phyloP scores from a whole-genome alignment of 2,888 invertebrate species.

The Conops quadrifasciatus region DNA sequence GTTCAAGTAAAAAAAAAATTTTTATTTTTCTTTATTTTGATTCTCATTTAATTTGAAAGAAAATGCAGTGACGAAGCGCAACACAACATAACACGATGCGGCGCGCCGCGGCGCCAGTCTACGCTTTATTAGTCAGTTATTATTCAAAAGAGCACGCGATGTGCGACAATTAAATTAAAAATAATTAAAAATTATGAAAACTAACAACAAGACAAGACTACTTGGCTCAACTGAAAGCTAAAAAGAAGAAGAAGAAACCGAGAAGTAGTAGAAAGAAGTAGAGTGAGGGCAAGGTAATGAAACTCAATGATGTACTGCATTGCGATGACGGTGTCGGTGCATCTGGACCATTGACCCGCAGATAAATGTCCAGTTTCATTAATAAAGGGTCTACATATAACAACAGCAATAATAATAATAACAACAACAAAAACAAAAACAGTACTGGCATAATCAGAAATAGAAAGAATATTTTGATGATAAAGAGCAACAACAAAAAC shows the following conservation, averaged over 20 bases:
- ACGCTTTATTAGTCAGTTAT: constrained; percentile 33
- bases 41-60: no score
- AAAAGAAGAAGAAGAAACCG: background rate
- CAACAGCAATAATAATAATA: background rate
- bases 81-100: no score
- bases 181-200: constrained; percentile 64
- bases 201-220: no score
- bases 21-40: no score
- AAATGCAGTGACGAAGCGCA: no score
- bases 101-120: background rate
- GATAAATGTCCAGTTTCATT: constrained; percentile 11
- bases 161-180: constrained; percentile 64
- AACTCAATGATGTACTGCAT: constrained; percentile 14
- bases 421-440: constrained; percentile 13
- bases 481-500: constrained; percentile 31
- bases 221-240: background rate
- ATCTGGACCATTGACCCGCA: constrained; percentile 42
- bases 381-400: constrained; percentile 12
- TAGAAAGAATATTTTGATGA: background rate
- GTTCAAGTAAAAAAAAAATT: no score
- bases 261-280: background rate
- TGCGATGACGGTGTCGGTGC: constrained; percentile 22
- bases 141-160: constrained; percentile 53
- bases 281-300: background rate
- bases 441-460: constrained; percentile 41